Conservation (phyloP, 2,888 invertebrate genomes). For the Drosophila stalkeri region DNA sequence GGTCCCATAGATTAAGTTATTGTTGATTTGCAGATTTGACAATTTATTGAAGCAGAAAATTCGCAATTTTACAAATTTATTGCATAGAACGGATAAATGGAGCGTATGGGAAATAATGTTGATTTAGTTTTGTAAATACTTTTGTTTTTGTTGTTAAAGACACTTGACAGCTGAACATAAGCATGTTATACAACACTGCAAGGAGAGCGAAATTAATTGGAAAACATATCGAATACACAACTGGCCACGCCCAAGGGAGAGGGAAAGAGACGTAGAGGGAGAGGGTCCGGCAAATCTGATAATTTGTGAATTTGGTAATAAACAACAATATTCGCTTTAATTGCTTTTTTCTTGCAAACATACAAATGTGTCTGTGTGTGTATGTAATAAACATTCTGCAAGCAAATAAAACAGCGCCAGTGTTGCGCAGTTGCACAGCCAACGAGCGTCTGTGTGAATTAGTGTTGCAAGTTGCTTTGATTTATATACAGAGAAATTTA, state of each 20-base stretch:
- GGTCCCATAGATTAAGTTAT: slow-evolving; percentile 57
- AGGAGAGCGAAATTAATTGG: slow-evolving; percentile 64
- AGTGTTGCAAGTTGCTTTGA: neutral
- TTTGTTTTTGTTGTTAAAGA: slow-evolving; percentile 22
- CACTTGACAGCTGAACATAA: slow-evolving; percentile 44
- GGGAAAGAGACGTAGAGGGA: neutral
- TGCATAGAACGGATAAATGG: slow-evolving; percentile 23
- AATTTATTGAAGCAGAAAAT: slow-evolving; percentile 71
- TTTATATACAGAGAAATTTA: neutral
- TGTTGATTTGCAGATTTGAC: slow-evolving; percentile 73
- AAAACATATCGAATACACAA: slow-evolving; percentile 41
- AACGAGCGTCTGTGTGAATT: neutral
- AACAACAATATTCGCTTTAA: slow-evolving; percentile 65
- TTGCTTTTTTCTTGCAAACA: slow-evolving; percentile 70
- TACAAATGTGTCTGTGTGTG: slow-evolving; percentile 49
- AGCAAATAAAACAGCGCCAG: slow-evolving; percentile 5
- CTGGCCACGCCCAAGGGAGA: neutral
- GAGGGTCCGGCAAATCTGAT: slow-evolving; percentile 38
- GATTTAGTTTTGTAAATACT: slow-evolving; percentile 23
- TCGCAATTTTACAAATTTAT: slow-evolving; percentile 73
- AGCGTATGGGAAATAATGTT: slow-evolving; percentile 24
- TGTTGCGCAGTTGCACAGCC: neutral
- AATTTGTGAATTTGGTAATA: slow-evolving; percentile 52
- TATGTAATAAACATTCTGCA: slow-evolving; percentile 52
- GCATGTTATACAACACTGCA: slow-evolving; percentile 48